A percentile compares a stretch with the other conserved stretches of the same genome.
Evolutionary conservation across 30 jellyfish, hydroid and myxozoan species (phyloP).

Genomic region (Aurelia coerulea): DNA sequence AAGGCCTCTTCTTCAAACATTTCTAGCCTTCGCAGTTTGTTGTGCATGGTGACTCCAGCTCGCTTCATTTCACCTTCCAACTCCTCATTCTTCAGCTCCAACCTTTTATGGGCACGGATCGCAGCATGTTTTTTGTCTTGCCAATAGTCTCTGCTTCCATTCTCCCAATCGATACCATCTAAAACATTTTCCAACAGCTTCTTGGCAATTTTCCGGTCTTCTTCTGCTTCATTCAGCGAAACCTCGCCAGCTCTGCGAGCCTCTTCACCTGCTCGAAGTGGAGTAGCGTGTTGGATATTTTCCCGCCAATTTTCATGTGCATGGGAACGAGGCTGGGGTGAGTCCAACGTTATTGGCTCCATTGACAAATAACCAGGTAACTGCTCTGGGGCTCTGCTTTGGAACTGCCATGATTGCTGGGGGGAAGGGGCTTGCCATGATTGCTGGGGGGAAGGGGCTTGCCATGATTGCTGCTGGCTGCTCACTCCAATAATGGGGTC

Average conservation of each 20-base stretch:
- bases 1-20: conserved; percentile 11
- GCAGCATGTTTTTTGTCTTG: neutral
- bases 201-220: conserved; percentile 30
- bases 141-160: neutral
- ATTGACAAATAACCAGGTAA: too few species aligned
- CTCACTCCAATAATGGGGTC: neutral
- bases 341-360: too few species aligned
- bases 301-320: too few species aligned
- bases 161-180: neutral
- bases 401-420: neutral
- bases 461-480: conserved; percentile 2
- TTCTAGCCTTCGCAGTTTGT: conserved; percentile 16
- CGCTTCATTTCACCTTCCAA: too few species aligned
- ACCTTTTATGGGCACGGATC: neutral
- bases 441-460: neutral
- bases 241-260: too few species aligned
- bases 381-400: neutral
- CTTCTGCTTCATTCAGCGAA: conserved; percentile 17
- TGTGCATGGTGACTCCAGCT: neutral
- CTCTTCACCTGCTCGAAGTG: too few species aligned
- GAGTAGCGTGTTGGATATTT: too few species aligned
- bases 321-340: too few species aligned
- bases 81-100: too few species aligned
- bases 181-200: conserved; percentile 6
- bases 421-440: neutral